Percentiles rank a stretch among this genome's conserved stretches.
Evolutionary conservation across 2,113 vertebrate species (phyloP).

Genomic region (Callorhinus ursinus): DNA sequence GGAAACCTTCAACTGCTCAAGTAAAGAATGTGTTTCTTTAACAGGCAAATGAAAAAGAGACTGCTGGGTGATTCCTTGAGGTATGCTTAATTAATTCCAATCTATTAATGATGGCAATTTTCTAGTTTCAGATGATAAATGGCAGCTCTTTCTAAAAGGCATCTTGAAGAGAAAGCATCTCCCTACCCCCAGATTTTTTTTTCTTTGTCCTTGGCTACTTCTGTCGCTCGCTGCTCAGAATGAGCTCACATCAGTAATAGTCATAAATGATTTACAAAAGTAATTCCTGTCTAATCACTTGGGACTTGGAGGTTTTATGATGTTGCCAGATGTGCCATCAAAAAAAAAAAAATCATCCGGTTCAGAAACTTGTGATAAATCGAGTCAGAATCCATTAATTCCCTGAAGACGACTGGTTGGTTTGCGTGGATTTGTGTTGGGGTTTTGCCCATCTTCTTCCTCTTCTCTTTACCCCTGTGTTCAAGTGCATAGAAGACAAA

Average conservation of each 20-base stretch:
- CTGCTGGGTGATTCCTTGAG: slow-evolving; percentile 54
- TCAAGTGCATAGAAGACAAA: background rate
- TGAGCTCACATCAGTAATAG: slow-evolving; percentile 83
- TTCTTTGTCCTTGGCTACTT: slow-evolving; percentile 81
- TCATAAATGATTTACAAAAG: slow-evolving; percentile 88
- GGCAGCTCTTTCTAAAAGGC: slow-evolving; percentile 62
- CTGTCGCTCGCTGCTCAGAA: slow-evolving; percentile 75
- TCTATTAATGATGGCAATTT: slow-evolving; percentile 75
- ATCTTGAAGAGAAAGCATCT: slow-evolving; percentile 68
- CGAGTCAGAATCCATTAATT: slow-evolving; percentile 78
- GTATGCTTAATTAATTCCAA: slow-evolving; percentile 77
- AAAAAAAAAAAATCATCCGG: slow-evolving; percentile 83
- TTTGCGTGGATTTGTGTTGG: slow-evolving; percentile 47
- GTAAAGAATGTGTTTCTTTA: slow-evolving; percentile 67
- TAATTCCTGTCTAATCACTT: slow-evolving; percentile 85
- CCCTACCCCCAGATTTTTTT: slow-evolving; percentile 51
- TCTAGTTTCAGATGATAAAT: slow-evolving; percentile 81
- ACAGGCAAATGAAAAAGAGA: slow-evolving; percentile 69
- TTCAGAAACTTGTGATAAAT: slow-evolving; percentile 87
- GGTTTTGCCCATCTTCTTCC: slow-evolving; percentile 70
- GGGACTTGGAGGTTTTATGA: slow-evolving; percentile 86
- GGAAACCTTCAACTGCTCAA: slow-evolving; percentile 48
- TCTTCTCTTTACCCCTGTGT: slow-evolving; percentile 60
- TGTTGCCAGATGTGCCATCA: slow-evolving; percentile 88
- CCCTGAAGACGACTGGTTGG: slow-evolving; percentile 74